A percentile compares a stretch with the other conserved stretches of the same genome.
phyloP scores from a whole-genome alignment of 2,888 invertebrate genomes.

The Chromoteleia sp. region DNA sequence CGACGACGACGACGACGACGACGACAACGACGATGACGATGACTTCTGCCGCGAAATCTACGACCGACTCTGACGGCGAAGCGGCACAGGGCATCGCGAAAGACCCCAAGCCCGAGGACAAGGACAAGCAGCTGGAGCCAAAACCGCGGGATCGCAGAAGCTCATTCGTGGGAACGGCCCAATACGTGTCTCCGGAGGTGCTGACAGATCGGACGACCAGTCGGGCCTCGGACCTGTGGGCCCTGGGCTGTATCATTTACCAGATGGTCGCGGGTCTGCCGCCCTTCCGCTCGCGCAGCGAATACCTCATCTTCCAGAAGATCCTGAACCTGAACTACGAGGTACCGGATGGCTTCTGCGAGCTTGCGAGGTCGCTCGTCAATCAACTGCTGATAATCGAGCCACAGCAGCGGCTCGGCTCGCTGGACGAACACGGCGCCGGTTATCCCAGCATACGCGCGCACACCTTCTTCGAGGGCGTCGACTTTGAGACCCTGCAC shows the following conservation, averaged over 20 bases:
- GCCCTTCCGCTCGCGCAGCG: constrained; percentile 96
- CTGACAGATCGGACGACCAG: constrained; percentile 92
- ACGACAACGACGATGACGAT: too few relatives aligned
- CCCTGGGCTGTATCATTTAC: constrained; percentile 97
- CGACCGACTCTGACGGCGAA: not conserved
- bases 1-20: too few relatives aligned
- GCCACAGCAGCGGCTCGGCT: constrained; percentile 92
- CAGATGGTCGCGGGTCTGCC: constrained; percentile 98
- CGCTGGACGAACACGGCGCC: constrained; percentile 88
- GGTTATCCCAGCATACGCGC: constrained; percentile 92
- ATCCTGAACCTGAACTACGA: constrained; percentile 95
- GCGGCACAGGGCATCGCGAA: not conserved
- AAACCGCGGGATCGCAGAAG: constrained; percentile 87
- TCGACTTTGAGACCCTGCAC: constrained; percentile 93
- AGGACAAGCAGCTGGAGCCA: not conserved
- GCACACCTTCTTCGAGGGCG: constrained; percentile 94
- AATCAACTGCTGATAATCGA: constrained; percentile 93
- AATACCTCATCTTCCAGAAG: constrained; percentile 98
- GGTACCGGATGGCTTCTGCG: constrained; percentile 96
- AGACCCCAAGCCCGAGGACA: not conserved
- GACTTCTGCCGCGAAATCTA: too few relatives aligned
- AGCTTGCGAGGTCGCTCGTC: constrained; percentile 94
- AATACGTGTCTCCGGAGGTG: constrained; percentile 99
- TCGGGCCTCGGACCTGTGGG: constrained; percentile 97
- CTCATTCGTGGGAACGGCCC: constrained; percentile 99